These are phyloP conservation scores for Microcaecilia unicolor DNA, from an alignment of 2,797 vertebrate genomes.

Conservation along the genomic window DNA sequence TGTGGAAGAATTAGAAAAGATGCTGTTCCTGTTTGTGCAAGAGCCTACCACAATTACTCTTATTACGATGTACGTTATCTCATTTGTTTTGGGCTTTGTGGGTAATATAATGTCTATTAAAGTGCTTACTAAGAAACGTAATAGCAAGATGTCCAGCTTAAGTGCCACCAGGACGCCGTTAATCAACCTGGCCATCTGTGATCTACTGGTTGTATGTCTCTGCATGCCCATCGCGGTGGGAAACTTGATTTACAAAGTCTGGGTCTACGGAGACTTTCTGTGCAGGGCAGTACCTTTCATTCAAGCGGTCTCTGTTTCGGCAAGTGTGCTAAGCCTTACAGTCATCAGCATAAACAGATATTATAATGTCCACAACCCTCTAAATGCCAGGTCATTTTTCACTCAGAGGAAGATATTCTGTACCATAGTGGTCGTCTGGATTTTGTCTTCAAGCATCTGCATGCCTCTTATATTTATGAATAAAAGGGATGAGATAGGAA, in stretches of 20 bases:
- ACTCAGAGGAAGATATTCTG: conserved; percentile 67
- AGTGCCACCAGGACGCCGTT: conserved; percentile 77
- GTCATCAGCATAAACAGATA: conserved; percentile 85
- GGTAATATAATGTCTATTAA: conserved; percentile 81
- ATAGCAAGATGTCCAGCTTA: conserved; percentile 53
- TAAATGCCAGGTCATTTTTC: conserved; percentile 77
- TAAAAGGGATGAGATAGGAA: conserved; percentile 63
- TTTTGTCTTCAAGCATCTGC: conserved; percentile 71
- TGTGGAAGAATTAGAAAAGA: conserved; percentile 62
- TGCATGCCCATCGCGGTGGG: conserved; percentile 86
- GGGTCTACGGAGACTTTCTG: conserved; percentile 84
- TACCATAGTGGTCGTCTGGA: conserved; percentile 74
- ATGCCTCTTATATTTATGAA: conserved; percentile 81
- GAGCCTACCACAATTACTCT: conserved; percentile 73
- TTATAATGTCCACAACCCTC: conserved; percentile 76
- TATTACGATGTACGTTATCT: conserved; percentile 65
- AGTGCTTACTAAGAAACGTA: conserved; percentile 67
- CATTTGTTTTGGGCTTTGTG: conserved; percentile 69
- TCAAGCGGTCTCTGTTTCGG: conserved; percentile 78
- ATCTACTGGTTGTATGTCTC: conserved; percentile 83
- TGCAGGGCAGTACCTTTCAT: conserved; percentile 81
- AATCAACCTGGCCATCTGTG: conserved; percentile 80
- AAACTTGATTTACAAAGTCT: conserved; percentile 77
- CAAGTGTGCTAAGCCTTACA: conserved; percentile 78
- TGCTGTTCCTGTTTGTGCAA: conserved; percentile 67